Evolutionary conservation across 2,797 vertebrate genomes (phyloP).

Genomic region (Oryzias sinensis): DNA sequence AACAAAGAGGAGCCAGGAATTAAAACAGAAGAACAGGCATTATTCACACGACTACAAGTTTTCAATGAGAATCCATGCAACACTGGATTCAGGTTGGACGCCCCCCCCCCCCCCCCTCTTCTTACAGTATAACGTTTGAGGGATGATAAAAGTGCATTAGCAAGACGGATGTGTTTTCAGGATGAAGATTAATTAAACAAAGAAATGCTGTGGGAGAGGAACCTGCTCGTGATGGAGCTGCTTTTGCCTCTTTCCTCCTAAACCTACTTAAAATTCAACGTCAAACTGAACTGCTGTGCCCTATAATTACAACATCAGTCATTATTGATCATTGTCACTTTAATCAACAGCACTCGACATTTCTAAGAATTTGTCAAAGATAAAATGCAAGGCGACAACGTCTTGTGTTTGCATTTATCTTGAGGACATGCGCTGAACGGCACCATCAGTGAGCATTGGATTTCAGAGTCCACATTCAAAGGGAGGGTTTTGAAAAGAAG

Average conservation of each 20-base stretch:
- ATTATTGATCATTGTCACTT: constrained; percentile 78
- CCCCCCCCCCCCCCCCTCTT: not conserved
- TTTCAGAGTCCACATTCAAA: constrained; percentile 41
- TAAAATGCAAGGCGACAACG: constrained; percentile 49
- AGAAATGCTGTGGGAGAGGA: constrained; percentile 50
- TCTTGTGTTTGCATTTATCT: constrained; percentile 42
- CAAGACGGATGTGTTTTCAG: constrained; percentile 42
- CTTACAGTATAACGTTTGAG: constrained; percentile 35
- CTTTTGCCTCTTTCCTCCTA: constrained; percentile 26
- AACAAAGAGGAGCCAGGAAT: constrained; percentile 17
- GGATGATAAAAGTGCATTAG: constrained; percentile 63
- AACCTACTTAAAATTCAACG: constrained; percentile 64
- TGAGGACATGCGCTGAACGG: constrained; percentile 24
- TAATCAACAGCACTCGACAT: constrained; percentile 72
- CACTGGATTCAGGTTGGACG: constrained; percentile 40
- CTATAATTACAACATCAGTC: constrained; percentile 76
- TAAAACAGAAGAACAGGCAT: constrained; percentile 47
- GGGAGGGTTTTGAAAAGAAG: constrained; percentile 27
- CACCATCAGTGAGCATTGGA: constrained; percentile 13
- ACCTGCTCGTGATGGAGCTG: constrained; percentile 51
- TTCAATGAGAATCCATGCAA: constrained; percentile 35
- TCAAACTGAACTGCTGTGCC: constrained; percentile 51
- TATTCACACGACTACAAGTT: constrained; percentile 43
- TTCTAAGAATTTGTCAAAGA: constrained; percentile 56
- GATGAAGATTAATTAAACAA: constrained; percentile 69